Percentiles rank a stretch among this genome's conserved stretches.
Evolutionary conservation across 2,113 vertebrate genomes (phyloP).

Genomic region (Coturnix japonica): DNA sequence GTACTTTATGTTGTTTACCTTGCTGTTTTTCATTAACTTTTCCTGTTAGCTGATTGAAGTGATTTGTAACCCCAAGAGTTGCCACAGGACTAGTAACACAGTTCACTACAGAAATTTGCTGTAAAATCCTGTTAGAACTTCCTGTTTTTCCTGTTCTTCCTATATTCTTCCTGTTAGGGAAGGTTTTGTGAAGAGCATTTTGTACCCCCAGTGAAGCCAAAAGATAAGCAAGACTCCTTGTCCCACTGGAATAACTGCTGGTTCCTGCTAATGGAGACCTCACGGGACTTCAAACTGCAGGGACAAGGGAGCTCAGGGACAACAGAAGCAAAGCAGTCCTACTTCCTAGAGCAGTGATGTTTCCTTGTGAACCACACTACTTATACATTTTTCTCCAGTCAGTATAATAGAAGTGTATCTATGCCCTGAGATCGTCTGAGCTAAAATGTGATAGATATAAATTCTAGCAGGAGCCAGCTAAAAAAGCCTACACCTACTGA

Average conservation of each 20-base stretch:
- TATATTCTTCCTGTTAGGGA: not conserved
- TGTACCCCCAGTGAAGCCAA: not conserved
- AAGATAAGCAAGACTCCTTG: not conserved
- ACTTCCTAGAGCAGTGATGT: not conserved
- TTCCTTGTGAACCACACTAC: not conserved
- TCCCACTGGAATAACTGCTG: not conserved
- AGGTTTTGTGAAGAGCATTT: not conserved
- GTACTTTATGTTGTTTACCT: not conserved
- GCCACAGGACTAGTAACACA: not conserved
- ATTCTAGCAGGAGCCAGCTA: not conserved
- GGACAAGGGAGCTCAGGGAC: not conserved
- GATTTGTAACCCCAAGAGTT: not conserved
- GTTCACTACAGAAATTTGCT: not conserved
- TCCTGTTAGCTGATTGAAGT: not conserved
- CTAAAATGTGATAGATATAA: not conserved
- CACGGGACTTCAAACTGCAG: not conserved
- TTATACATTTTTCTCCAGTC: not conserved
- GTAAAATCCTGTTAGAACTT: not conserved
- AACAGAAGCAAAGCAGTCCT: not conserved
- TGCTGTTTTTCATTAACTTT: not conserved
- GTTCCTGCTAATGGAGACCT: not conserved
- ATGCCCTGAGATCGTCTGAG: not conserved
- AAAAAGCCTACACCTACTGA: not conserved
- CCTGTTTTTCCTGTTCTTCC: too few species aligned
- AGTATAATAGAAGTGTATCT: not conserved